Conservation (phyloP, 30 jellyfish, hydroid and myxozoan genomes). For the Aurelia sp. region DNA sequence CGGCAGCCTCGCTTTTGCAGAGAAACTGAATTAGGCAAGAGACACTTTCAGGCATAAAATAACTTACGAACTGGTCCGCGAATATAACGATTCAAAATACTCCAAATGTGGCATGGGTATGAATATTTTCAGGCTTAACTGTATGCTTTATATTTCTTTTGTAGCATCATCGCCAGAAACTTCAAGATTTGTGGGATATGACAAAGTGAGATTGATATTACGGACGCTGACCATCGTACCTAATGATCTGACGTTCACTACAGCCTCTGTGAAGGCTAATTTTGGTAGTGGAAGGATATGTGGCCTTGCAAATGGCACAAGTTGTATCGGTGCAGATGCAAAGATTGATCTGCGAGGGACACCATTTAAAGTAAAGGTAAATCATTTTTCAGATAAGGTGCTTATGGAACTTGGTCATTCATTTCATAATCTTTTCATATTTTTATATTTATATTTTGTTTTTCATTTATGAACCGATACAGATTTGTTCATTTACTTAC, state of each 20-base stretch:
- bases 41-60: too few species aligned
- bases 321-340: conserved; percentile 83
- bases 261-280: conserved; percentile 35
- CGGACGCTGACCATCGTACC: conserved; percentile 64
- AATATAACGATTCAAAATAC: too few species aligned
- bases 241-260: conserved; percentile 76
- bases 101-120: too few species aligned
- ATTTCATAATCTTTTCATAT: too few species aligned
- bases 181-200: conserved; percentile 14
- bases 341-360: conserved; percentile 92
- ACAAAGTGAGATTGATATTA: conserved; percentile 63
- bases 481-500: too few species aligned
- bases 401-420: too few species aligned
- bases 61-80: too few species aligned
- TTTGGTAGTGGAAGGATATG: conserved; percentile 88
- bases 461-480: too few species aligned
- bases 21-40: too few species aligned
- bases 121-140: too few species aligned
- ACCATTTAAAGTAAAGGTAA: conserved; percentile 88
- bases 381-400: background rate
- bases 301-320: conserved; percentile 30
- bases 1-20: too few species aligned
- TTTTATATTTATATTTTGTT: too few species aligned
- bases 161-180: background rate
- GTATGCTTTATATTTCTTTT: background rate